These are phyloP conservation scores for Trichomalopsis sarcophagae DNA, from an alignment of 1,140 invertebrate species.

Conservation along the genomic window DNA sequence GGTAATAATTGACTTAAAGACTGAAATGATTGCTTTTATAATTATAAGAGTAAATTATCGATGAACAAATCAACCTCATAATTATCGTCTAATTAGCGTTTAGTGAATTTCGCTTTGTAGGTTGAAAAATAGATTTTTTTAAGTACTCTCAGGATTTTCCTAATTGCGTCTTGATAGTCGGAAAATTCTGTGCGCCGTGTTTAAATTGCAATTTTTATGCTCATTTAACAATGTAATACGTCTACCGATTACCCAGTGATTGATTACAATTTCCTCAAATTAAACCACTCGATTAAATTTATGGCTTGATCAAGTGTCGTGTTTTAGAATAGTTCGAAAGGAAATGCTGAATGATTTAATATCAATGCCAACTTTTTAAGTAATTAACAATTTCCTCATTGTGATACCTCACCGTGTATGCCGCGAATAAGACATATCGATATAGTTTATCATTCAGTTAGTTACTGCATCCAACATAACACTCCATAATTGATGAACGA, in stretches of 20 bases:
- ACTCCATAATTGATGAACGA: no score
- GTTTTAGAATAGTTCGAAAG: no score
- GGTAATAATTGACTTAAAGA: no score
- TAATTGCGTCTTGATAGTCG: no score
- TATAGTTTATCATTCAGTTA: no score
- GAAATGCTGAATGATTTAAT: not conserved
- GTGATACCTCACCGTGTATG: no score
- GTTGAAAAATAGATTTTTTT: not conserved
- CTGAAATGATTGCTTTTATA: no score
- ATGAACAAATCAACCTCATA: no score
- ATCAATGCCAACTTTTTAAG: not conserved
- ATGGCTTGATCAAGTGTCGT: not conserved
- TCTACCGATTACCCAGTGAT: not conserved
- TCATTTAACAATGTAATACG: not conserved
- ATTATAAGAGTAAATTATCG: no score
- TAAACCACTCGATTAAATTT: not conserved
- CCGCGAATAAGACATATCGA: no score
- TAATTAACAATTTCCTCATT: not conserved
- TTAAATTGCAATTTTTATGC: not conserved
- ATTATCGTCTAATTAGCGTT: no score
- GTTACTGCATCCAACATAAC: no score
- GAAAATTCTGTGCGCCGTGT: not conserved
- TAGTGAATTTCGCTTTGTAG: not conserved
- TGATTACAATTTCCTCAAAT: not conserved
- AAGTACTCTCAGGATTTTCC: not conserved